A percentile compares a stretch with the other conserved stretches of the same genome.
phyloP scores from a whole-genome alignment of 1,140 invertebrate species.

The Sitobion miscanthi region DNA sequence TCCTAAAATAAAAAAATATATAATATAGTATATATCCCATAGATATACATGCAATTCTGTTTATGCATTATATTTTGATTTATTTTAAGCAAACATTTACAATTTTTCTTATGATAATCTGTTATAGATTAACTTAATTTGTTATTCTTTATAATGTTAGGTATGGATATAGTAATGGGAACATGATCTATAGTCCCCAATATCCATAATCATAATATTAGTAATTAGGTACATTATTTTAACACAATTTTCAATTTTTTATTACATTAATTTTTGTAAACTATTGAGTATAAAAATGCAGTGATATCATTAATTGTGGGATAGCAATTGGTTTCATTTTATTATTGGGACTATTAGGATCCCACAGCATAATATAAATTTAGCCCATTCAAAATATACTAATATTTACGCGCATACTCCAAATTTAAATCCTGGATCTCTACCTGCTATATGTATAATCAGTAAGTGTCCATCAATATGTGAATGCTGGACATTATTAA shows the following conservation, averaged over 20 bases:
- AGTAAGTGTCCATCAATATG: not conserved
- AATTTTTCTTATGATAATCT: not conserved
- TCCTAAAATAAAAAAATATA: not conserved
- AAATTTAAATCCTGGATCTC: not conserved
- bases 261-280: not conserved
- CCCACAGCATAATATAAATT: not conserved
- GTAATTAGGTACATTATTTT: not conserved
- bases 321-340: not conserved
- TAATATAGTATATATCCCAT: not conserved
- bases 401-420: not conserved
- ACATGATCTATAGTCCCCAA: not conserved
- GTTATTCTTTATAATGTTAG: not conserved
- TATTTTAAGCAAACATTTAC: not conserved
- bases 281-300: not conserved
- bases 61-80: conserved; percentile 18
- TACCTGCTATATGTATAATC: not conserved
- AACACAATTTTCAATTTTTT: not conserved
- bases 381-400: not conserved
- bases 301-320: not conserved
- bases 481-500: not conserved
- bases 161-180: not conserved
- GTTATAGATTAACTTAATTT: not conserved
- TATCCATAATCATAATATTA: not conserved
- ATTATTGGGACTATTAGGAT: not conserved
- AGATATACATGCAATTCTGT: not conserved